These are phyloP conservation scores for human DNA, from an alignment of 2,113 vertebrate species.

Conservation along the genomic window DNA sequence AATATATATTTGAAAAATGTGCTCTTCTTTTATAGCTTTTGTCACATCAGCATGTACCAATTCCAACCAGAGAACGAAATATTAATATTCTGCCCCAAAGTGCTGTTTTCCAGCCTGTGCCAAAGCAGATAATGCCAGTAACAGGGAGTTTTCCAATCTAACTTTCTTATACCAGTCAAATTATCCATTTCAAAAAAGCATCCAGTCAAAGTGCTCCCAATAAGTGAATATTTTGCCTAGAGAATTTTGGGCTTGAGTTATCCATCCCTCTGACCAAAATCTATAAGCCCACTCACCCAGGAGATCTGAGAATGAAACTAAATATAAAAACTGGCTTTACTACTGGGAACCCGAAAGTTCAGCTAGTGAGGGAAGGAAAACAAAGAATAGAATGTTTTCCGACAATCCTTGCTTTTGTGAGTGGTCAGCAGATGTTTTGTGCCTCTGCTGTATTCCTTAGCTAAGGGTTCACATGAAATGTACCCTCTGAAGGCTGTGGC, in stretches of 20 bases:
- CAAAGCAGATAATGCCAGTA: neutral
- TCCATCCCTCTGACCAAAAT: neutral
- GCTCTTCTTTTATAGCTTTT: neutral
- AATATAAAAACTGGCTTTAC: constrained; percentile 33
- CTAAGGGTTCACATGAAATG: constrained; percentile 51
- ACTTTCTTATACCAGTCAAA: neutral
- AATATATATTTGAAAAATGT: neutral
- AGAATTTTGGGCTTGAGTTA: neutral
- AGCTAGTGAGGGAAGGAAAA: neutral
- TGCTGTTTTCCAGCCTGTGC: neutral
- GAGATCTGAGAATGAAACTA: neutral
- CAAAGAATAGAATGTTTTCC: neutral
- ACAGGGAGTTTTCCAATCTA: neutral
- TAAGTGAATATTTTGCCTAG: neutral
- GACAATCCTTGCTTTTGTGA: neutral
- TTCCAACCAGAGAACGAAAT: neutral
- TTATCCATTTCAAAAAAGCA: neutral
- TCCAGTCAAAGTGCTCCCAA: neutral
- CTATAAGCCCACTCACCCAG: neutral
- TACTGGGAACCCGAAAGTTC: neutral
- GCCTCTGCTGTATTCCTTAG: constrained; percentile 34
- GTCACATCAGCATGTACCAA: neutral
- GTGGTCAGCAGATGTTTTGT: constrained; percentile 31
- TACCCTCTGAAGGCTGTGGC: neutral
- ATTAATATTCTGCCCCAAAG: neutral